Evolutionary conservation across 2,113 vertebrate genomes (phyloP).

Genomic region (Uria aalge): DNA sequence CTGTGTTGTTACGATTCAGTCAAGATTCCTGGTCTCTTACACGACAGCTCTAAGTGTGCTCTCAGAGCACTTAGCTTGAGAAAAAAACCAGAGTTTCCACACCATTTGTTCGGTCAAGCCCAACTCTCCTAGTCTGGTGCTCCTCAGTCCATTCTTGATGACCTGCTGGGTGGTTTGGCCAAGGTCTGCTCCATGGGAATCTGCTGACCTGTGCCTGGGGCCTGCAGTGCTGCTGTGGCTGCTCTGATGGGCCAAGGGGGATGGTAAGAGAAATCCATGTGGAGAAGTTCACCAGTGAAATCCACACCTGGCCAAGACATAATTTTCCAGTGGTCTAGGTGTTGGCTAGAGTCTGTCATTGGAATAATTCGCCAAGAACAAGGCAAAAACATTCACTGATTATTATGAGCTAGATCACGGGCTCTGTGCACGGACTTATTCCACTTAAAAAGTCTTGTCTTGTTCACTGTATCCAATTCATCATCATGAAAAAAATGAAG

Average conservation of each 20-base stretch:
- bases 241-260: background rate
- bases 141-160: background rate
- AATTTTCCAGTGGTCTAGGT: background rate
- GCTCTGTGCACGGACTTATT: background rate
- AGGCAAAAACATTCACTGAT: background rate
- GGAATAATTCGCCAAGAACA: background rate
- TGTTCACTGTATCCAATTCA: background rate
- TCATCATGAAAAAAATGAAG: background rate
- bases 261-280: background rate
- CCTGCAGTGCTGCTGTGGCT: background rate
- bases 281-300: background rate
- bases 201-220: background rate
- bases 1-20: background rate
- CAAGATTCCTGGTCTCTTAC: background rate
- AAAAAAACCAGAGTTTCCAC: background rate
- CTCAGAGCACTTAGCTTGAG: background rate
- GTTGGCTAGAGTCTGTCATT: background rate
- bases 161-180: background rate
- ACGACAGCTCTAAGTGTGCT: background rate
- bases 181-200: background rate
- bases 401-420: background rate
- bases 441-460: background rate
- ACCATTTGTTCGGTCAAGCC: background rate
- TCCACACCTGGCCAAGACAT: background rate
- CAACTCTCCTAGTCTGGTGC: background rate